Percentiles rank a stretch among this genome's conserved stretches.
phyloP scores from a whole-genome alignment of 2,888 invertebrate genomes.

The Halictus ligatus region DNA sequence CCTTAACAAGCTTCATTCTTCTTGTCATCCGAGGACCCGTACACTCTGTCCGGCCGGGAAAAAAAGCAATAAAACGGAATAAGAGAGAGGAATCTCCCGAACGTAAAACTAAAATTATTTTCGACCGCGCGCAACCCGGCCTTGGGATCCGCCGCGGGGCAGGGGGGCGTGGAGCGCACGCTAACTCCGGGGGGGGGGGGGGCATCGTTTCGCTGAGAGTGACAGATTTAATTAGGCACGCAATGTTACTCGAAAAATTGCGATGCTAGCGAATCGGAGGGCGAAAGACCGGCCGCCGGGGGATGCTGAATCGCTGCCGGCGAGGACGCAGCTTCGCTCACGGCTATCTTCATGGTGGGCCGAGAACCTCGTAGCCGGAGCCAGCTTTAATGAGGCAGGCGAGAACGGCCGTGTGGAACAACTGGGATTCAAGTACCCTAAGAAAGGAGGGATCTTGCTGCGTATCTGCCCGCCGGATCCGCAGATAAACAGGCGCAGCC shows the following conservation, averaged over 20 bases:
- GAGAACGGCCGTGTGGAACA: constrained; percentile 59
- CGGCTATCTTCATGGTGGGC: constrained; percentile 26
- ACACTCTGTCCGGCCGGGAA: not conserved
- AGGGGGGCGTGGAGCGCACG: constrained; percentile 57
- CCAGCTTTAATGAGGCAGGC: constrained; percentile 66
- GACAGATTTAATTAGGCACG: constrained; percentile 70
- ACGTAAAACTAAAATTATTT: constrained; percentile 41
- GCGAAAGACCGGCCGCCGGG: constrained; percentile 18
- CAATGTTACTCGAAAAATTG: constrained; percentile 67
- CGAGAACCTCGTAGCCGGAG: constrained; percentile 43
- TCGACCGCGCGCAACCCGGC: constrained; percentile 21
- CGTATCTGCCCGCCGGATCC: constrained; percentile 55
- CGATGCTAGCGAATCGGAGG: constrained; percentile 45
- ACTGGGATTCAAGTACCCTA: constrained; percentile 59
- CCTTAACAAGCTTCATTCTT: constrained; percentile 9
- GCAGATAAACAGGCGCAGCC: constrained; percentile 50
- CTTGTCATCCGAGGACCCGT: not conserved
- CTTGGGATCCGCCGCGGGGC: not conserved
- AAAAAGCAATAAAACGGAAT: not conserved
- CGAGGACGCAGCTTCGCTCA: constrained; percentile 37
- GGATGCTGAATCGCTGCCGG: constrained; percentile 47
- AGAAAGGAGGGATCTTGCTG: constrained; percentile 57
- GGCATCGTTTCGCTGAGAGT: constrained; percentile 41
- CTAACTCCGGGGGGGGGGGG: constrained; percentile 21
- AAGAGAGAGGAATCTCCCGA: not conserved